Evolutionary conservation across 2,888 invertebrate genomes (phyloP), one percentile per base, ranked within the genome.

Genomic region (Terebella lapidaria): DNA sequence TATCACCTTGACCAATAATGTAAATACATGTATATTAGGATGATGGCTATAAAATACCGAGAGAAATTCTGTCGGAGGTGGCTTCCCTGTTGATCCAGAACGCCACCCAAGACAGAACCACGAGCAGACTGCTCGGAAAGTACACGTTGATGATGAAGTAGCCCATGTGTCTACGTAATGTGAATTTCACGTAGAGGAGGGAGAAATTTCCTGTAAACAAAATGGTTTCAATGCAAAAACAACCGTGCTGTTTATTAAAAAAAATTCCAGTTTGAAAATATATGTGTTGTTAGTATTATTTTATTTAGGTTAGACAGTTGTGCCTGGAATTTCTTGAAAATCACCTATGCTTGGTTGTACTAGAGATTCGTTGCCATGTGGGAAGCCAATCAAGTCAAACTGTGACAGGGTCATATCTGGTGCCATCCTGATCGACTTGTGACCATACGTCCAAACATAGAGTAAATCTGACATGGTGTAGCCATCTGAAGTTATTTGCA

Each of bases 21-120:
- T n/a, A n/a, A n/a, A n/a, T n/a, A n/a, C n/a, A n/a, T n/a, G n/a
- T n/a, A n/a, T n/a, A n/a, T n/a, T n/a, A n/a, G n/a, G n/a, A n/a
- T n/a, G n/a, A n/a, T n/a, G 22, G 22, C 15, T 5, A 49, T 49
- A 22, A 22, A 76, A 81, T 78, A 86, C 87, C 94, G 20, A 95
- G 83, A 0, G 92, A 92, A 0, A 95, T 92, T 28, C 95, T 86
- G 80, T 95, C 95, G 61, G 92, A 92, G 1, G 91, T 91, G 0
- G 91, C 91, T 84, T 95, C 95, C 26, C 94, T 87, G 82, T 95
- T 94, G 72, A 95, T 92, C 93, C 94, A 95, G 80, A 95, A 94
- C 0, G 93, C 92, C 0, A 95, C 94, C 94, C 94, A 95, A 1
- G 94, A 94, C 4, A 95, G 84, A 4, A 94, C 91, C 0, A 94